Evolutionary conservation across 2,113 vertebrate genomes (phyloP), one percentile per base, ranked within the genome.

Genomic region (Hiodon alosoides): DNA sequence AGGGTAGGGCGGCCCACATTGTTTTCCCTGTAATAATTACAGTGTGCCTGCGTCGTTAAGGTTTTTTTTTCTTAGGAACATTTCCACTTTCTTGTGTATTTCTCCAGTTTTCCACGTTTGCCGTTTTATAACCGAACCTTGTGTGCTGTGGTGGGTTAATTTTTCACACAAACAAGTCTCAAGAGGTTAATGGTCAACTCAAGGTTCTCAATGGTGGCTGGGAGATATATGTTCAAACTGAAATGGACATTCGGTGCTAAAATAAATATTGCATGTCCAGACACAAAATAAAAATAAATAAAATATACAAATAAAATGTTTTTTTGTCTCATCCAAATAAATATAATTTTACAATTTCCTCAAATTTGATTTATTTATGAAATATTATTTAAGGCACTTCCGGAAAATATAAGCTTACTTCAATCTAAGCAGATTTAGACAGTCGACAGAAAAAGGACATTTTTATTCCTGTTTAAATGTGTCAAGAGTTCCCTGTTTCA

Each of bases 21-120:
- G 47, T 93, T 94, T 91, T 87, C 90, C 88, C 87, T 83, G 53
- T 88, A 91, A 87, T 89, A 93, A 94, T 95, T 95, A 91, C 92
- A 93, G 85, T 92, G 90, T 83, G 91, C 86, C 87, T 90, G 83
- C 69, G 83, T 87, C 59, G 71, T 88, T 87, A 83, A 83, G 86
- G 89, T 79, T 73, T 69, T 84, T 84, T 88, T 88, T 90, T 89
- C 91, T 86, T 91, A 89, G 83, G 87, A 91, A 90, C 31, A 48
- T 6, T 10, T 60, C 31, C 31, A 31, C 31, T 73, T 58, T 53
- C 64, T 31, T 83, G 90, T 85, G 84, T 87, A 83, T 90, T 91
- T 76, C 68, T 76, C 48, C 17, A 31, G 11, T 62, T 47, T 64
- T 59, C 47, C 67, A 69, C 50, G 50, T 55, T 65, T 31, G 51